Conservation (phyloP, 2,888 invertebrate genomes). For the Plagodis pulveraria region DNA sequence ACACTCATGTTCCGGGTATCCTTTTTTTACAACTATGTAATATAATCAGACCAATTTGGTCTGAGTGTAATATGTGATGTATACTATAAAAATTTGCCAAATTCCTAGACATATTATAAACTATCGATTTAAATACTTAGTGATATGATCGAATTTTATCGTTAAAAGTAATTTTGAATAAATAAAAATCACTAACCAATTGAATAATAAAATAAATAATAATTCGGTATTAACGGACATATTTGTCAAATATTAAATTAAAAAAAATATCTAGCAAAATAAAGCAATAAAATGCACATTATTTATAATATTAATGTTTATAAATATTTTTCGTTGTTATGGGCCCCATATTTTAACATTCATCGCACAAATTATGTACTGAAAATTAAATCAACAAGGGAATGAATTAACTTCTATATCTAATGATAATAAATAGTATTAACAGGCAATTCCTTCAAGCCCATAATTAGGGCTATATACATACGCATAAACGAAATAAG, state of each 20-base stretch:
- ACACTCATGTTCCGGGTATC: constrained; percentile 5
- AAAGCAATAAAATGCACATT: constrained; percentile 26
- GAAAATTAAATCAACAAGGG: constrained; percentile 38
- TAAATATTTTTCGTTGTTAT: constrained; percentile 28
- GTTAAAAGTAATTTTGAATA: constrained; percentile 32
- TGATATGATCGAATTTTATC: constrained; percentile 25
- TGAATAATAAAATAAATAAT: constrained; percentile 48
- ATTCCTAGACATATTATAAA: constrained; percentile 12
- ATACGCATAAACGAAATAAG: constrained; percentile 10
- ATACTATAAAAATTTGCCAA: constrained; percentile 19
- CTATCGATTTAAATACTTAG: constrained; percentile 25
- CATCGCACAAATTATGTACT: background rate
- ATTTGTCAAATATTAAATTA: constrained; percentile 29
- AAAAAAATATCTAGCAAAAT: constrained; percentile 20
- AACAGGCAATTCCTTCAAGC: constrained; percentile 60
- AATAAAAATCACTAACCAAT: constrained; percentile 58
- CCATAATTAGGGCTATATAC: constrained; percentile 28
- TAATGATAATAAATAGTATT: constrained; percentile 44
- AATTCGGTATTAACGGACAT: constrained; percentile 65
- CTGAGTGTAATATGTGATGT: constrained; percentile 12
- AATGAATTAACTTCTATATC: constrained; percentile 49
- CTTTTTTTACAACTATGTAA: constrained; percentile 12
- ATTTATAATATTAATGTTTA: constrained; percentile 9
- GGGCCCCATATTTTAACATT: constrained; percentile 21
- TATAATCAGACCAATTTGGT: no score